Evolutionary conservation across 1,140 invertebrate species (phyloP).

Genomic region (Sipha flava): DNA sequence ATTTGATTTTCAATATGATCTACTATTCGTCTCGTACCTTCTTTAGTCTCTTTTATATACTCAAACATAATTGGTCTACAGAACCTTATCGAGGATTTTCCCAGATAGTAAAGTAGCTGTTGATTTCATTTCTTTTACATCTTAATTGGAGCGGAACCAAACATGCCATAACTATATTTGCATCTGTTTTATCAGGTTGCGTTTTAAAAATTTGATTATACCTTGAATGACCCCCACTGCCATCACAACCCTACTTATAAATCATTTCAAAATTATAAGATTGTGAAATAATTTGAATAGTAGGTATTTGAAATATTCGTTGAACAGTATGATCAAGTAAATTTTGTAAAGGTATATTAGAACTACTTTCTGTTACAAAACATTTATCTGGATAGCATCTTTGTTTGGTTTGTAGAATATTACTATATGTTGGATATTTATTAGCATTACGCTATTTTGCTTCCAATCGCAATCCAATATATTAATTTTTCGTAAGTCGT

Average conservation of each 20-base stretch:
- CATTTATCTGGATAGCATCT: not conserved
- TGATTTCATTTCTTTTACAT: not conserved
- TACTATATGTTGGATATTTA: too few relatives aligned
- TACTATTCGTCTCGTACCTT: not conserved
- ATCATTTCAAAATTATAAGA: too few relatives aligned
- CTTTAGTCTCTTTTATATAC: not conserved
- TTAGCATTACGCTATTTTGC: too few relatives aligned
- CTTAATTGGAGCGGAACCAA: not conserved
- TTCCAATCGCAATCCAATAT: too few relatives aligned
- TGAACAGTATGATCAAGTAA: not conserved
- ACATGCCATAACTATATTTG: not conserved
- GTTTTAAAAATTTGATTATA: not conserved
- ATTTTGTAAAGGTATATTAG: not conserved
- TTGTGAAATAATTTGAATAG: too few relatives aligned
- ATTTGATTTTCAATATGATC: too few relatives aligned
- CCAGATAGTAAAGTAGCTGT: not conserved
- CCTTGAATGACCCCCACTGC: not conserved
- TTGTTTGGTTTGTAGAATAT: too few relatives aligned
- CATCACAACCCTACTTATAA: not conserved
- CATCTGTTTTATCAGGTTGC: not conserved
- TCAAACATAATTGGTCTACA: not conserved
- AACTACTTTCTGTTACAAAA: not conserved
- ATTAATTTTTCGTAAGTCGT: too few relatives aligned
- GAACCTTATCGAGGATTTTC: not conserved
- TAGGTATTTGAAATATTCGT: not conserved